These are phyloP conservation scores for Callosobruchus maculatus DNA, from an alignment of 2,888 invertebrate genomes.

Conservation along the genomic window DNA sequence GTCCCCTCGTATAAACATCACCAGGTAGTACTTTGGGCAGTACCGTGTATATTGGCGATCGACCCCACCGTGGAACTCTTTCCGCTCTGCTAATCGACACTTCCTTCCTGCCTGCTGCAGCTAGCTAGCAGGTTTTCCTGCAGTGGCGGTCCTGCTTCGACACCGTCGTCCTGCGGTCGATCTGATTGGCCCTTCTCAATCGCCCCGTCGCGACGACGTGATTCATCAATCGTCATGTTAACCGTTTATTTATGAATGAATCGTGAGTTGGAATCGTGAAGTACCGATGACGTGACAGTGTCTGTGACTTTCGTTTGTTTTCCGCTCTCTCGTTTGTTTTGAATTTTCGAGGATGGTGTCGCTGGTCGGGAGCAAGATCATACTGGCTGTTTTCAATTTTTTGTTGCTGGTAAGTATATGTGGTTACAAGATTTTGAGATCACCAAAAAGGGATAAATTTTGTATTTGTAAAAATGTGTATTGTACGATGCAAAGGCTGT, in stretches of 20 bases:
- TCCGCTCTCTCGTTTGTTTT: background rate
- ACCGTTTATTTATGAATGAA: slow-evolving; percentile 6
- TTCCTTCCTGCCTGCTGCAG: slow-evolving; percentile 43
- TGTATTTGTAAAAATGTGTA: too few species aligned
- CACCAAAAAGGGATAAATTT: too few species aligned
- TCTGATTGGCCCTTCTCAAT: background rate
- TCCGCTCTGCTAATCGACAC: slow-evolving; percentile 48
- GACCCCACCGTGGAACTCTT: slow-evolving; percentile 22
- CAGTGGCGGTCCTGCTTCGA: background rate
- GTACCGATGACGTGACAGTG: slow-evolving; percentile 9
- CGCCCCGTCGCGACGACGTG: background rate
- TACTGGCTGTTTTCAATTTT: slow-evolving; percentile 66
- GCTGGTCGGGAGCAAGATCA: slow-evolving; percentile 58
- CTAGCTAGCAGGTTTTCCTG: background rate
- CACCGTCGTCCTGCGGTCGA: background rate
- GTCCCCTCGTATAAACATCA: too few species aligned
- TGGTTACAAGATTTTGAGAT: too few species aligned
- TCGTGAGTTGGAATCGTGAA: slow-evolving; percentile 3
- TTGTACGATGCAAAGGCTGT: too few species aligned
- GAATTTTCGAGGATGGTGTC: slow-evolving; percentile 25
- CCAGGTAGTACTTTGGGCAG: too few species aligned
- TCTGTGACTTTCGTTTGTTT: background rate
- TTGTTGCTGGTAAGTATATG: slow-evolving; percentile 58
- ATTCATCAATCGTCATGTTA: slow-evolving; percentile 1
- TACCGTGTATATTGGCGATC: too few species aligned